Conservation (phyloP, 2,888 invertebrate genomes). For the Melanotus villosus region DNA sequence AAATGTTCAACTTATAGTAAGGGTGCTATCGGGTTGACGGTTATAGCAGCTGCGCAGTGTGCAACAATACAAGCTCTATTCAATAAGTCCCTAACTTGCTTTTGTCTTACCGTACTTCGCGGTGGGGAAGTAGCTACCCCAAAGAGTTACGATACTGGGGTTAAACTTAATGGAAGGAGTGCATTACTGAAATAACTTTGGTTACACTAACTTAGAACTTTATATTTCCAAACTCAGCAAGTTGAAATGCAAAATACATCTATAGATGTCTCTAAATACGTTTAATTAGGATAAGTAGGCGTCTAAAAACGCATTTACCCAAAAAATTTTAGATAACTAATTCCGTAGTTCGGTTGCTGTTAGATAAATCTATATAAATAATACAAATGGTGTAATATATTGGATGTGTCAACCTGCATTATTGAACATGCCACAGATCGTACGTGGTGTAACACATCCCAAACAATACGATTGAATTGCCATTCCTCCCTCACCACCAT, state of each 20-base stretch:
- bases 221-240: conserved; percentile 33
- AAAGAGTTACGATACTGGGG: conserved; percentile 57
- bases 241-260: conserved; percentile 30
- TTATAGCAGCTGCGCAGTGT: conserved; percentile 58
- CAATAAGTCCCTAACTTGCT: conserved; percentile 61
- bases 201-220: conserved; percentile 59
- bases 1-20: conserved; percentile 37
- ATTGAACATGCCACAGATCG: conserved; percentile 34
- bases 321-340: too few relatives aligned
- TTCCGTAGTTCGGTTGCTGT: not conserved
- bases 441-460: conserved; percentile 28
- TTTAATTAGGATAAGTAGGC: conserved; percentile 5
- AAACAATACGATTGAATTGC: conserved; percentile 29
- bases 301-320: too few relatives aligned
- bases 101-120: conserved; percentile 57
- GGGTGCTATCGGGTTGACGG: conserved; percentile 47
- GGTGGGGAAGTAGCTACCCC: conserved; percentile 56
- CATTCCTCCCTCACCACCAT: conserved; percentile 19
- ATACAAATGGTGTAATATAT: conserved; percentile 32
- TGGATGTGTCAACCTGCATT: conserved; percentile 31
- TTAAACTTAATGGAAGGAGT: conserved; percentile 63
- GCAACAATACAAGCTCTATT: conserved; percentile 59
- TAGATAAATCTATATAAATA: conserved; percentile 24
- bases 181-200: conserved; percentile 67
- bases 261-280: not conserved